Percentiles rank a stretch among this genome's conserved stretches.
Evolutionary conservation across 1,140 invertebrate genomes (phyloP).

Genomic region (Lordiphosa mommai): DNA sequence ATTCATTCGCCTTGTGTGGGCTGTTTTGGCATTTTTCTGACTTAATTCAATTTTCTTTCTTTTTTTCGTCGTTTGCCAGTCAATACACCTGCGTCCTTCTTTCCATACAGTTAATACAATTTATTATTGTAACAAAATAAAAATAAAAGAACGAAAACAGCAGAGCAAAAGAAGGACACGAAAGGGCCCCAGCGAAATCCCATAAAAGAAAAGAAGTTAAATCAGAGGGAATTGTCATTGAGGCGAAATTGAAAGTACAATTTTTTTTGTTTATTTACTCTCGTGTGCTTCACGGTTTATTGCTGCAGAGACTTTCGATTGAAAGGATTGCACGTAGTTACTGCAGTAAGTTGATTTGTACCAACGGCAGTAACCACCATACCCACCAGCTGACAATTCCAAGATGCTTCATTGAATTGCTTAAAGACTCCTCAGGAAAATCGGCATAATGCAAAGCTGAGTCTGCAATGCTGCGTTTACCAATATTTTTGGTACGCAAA

Average conservation of each 20-base stretch:
- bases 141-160: slow-evolving; percentile 10
- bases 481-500: too few species aligned
- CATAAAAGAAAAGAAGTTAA: slow-evolving; percentile 46
- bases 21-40: slow-evolving; percentile 30
- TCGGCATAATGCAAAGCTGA: too few species aligned
- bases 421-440: too few species aligned
- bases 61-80: slow-evolving; percentile 8
- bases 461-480: too few species aligned
- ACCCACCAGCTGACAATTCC: too few species aligned
- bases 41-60: slow-evolving; percentile 42
- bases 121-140: slow-evolving; percentile 55
- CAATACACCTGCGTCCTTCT: slow-evolving; percentile 38
- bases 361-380: too few species aligned
- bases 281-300: slow-evolving; percentile 8
- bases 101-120: slow-evolving; percentile 45
- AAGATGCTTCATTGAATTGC: too few species aligned
- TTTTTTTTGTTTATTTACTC: slow-evolving; percentile 10
- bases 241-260: slow-evolving; percentile 46
- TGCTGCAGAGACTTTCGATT: slow-evolving; percentile 19
- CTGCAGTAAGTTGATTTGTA: too few species aligned
- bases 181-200: slow-evolving; percentile 1
- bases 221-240: slow-evolving; percentile 40
- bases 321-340: too few species aligned
- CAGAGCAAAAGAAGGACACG: too few species aligned
- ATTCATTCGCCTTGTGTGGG: slow-evolving; percentile 8